Evolutionary conservation across 2,888 invertebrate species (phyloP), one percentile per base, ranked within the genome.

Genomic region (Dicycla oo): DNA sequence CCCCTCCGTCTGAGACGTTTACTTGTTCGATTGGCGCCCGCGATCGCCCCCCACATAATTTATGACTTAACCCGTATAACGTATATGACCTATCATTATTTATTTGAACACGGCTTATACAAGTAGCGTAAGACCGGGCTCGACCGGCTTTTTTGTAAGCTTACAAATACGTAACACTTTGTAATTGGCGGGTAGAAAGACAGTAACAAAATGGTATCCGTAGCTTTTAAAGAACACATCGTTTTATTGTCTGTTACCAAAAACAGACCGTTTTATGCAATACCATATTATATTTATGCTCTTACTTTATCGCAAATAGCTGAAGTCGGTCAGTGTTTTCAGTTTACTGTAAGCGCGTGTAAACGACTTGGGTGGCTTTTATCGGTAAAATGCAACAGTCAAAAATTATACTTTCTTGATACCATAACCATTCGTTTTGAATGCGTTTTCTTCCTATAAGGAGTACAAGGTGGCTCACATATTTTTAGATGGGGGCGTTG

Each of bases 21-120:
- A 84, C 86, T 86, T 86, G 87, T 87, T 86, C 85, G 88, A 89
- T 89, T 84, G 88, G 88, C 89, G 89, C 88, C 87, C 88, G 88
- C 87, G 87, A 89, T 91, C 87, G 89, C 88, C 89, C 84, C 90
- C 87, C 86, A 86, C 87, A 90, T 90, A 89, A 93, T 92, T 93
- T 92, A 92, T 90, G 87, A 88, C 88, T 91, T 88, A 88, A 91
- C 91, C 91, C 92, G 90, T 91, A 92, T 91, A 89, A 88, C 88
- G 79, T n/a, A 88, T 86, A 88, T 88, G 89, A 90, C 89, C 90
- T 91, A 88, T 87, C 88, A 91, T 91, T 92, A 90, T 92, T 91
- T 92, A 90, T 92, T 92, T 88, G 85, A 90, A 88, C 88, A 86
- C 80, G 73, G 79, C 77, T 83, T 75, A 75, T 47, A 80, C 80